Conservation (phyloP, 2,113 vertebrate species). For the Haemorhous mexicanus region DNA sequence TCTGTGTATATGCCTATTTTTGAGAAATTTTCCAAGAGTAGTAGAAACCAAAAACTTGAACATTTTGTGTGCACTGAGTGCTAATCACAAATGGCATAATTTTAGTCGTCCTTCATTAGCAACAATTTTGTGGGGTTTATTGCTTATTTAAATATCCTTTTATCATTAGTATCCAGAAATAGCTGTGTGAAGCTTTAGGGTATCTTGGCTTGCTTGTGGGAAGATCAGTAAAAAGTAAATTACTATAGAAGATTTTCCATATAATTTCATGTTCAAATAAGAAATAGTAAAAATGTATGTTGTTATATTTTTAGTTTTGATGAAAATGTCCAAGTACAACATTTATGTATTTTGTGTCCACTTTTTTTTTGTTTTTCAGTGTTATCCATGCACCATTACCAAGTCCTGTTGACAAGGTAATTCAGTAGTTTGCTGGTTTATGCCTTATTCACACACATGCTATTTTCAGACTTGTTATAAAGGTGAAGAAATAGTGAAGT, state of each 20-base stretch:
- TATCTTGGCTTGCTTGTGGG: background rate
- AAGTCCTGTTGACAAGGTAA: constrained; percentile 98
- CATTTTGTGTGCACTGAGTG: background rate
- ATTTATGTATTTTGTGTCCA: background rate
- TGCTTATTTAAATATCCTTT: background rate
- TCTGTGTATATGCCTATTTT: background rate
- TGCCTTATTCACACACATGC: background rate
- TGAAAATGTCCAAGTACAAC: background rate
- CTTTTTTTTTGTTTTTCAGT: constrained; percentile 69
- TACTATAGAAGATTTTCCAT: background rate
- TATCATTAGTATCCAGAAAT: background rate
- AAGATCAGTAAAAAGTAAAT: background rate
- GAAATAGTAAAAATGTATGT: background rate
- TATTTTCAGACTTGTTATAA: background rate
- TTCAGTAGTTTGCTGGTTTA: constrained; percentile 4
- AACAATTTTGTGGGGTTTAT: background rate
- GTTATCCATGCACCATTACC: constrained; percentile 95
- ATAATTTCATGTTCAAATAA: background rate
- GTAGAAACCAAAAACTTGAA: background rate
- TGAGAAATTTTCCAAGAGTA: background rate
- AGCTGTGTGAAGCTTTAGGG: background rate
- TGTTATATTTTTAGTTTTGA: background rate
- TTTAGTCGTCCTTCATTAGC: background rate
- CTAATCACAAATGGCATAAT: background rate
- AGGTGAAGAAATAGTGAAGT: background rate